Conservation (phyloP, 2,797 vertebrate genomes). For the Mallotus villosus region DNA sequence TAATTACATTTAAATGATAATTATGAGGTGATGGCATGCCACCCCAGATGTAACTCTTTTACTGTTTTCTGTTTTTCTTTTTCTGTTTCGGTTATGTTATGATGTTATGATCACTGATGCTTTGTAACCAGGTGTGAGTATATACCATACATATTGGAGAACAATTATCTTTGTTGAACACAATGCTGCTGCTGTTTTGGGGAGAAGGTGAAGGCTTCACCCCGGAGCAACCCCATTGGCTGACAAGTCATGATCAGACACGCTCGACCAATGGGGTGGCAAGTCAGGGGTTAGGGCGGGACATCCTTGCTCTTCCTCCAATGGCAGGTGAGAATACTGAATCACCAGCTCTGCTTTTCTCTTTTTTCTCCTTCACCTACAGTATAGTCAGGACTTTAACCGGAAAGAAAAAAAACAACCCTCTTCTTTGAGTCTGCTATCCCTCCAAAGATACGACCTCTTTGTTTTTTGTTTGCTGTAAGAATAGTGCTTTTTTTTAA, state of each 20-base stretch:
- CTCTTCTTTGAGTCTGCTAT: conserved; percentile 74
- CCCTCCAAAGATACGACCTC: conserved; percentile 80
- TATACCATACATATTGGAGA: conserved; percentile 65
- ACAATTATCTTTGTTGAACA: conserved; percentile 54
- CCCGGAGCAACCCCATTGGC: conserved; percentile 50
- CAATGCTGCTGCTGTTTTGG: conserved; percentile 64
- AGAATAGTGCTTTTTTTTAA: conserved; percentile 69
- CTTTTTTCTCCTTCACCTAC: conserved; percentile 64
- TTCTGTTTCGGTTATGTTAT: conserved; percentile 67
- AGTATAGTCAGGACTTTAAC: conserved; percentile 73
- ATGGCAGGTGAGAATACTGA: conserved; percentile 72
- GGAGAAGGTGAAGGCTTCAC: conserved; percentile 56
- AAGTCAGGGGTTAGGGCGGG: conserved; percentile 58
- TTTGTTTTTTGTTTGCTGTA: conserved; percentile 79
- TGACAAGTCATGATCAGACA: conserved; percentile 49
- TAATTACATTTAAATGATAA: conserved; percentile 78
- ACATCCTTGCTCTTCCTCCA: conserved; percentile 73
- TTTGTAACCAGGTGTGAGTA: conserved; percentile 81
- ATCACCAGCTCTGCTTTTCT: conserved; percentile 76
- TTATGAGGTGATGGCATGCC: conserved; percentile 82
- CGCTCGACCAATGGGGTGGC: conserved; percentile 33
- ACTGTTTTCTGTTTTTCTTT: conserved; percentile 19
- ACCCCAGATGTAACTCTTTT: conserved; percentile 79
- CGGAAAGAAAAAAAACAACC: conserved; percentile 48
- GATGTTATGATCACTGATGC: conserved; percentile 77